A percentile compares a stretch with the other conserved stretches of the same genome.
phyloP scores from a whole-genome alignment of 2,888 invertebrate species.

The Dexiosoma caninum region DNA sequence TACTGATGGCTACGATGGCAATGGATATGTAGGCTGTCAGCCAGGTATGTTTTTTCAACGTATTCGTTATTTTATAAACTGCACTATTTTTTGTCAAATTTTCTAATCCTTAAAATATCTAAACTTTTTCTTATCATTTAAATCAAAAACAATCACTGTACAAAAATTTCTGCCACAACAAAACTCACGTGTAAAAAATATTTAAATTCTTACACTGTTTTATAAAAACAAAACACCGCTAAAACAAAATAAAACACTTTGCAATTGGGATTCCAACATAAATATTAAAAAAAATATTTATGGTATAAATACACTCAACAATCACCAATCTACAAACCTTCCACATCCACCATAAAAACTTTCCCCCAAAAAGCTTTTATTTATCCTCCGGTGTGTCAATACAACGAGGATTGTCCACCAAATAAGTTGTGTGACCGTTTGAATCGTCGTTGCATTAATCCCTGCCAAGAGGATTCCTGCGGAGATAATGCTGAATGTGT shows the following conservation, averaged over 20 bases:
- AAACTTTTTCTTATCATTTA: constrained; percentile 44
- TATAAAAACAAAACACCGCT: constrained; percentile 18
- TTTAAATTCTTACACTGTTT: constrained; percentile 29
- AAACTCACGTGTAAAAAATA: constrained; percentile 47
- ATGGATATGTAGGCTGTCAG: constrained; percentile 88
- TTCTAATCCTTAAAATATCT: constrained; percentile 54
- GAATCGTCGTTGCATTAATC: constrained; percentile 89
- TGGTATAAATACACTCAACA: constrained; percentile 38
- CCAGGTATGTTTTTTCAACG: constrained; percentile 80
- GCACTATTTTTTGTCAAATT: constrained; percentile 23
- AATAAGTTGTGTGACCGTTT: constrained; percentile 89
- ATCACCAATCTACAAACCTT: constrained; percentile 30
- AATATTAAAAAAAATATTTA: not conserved
- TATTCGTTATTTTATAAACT: not conserved
- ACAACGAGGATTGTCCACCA: constrained; percentile 94
- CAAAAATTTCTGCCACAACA: constrained; percentile 66
- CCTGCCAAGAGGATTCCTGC: constrained; percentile 88
- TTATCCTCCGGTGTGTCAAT: constrained; percentile 86
- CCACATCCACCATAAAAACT: constrained; percentile 17
- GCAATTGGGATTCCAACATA: constrained; percentile 10
- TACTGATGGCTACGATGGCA: constrained; percentile 90
- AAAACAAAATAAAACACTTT: constrained; percentile 3
- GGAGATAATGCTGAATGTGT: constrained; percentile 89
- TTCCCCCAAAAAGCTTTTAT: constrained; percentile 74
- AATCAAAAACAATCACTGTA: constrained; percentile 70